Evolutionary conservation across 2,797 vertebrate species (phyloP).

Genomic region (Epinephelus malabaricus): DNA sequence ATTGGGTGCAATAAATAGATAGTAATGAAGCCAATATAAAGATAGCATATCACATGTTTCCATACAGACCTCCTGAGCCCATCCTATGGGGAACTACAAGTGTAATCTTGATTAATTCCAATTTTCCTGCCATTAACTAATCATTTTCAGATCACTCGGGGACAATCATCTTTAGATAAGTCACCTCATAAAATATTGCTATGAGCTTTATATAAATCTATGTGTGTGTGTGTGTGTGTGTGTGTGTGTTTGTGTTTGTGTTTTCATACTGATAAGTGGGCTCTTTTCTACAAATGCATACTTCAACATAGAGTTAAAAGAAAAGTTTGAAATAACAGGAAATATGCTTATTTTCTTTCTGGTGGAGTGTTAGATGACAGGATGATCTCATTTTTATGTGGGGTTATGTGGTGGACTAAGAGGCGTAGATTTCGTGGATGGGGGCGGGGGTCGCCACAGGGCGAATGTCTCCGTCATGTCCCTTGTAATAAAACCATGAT

Average conservation of each 20-base stretch:
- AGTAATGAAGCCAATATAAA: slow-evolving; percentile 63
- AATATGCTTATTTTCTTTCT: slow-evolving; percentile 7
- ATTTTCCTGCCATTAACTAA: slow-evolving; percentile 17
- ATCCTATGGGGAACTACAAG: slow-evolving; percentile 28
- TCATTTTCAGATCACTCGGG: slow-evolving; percentile 12
- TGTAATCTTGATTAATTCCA: slow-evolving; percentile 45
- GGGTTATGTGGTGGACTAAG: background rate
- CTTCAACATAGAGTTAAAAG: slow-evolving; percentile 2
- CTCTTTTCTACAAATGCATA: background rate
- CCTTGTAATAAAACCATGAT: too few species aligned
- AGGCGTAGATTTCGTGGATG: too few species aligned
- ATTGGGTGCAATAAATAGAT: slow-evolving; percentile 71
- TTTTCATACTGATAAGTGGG: background rate
- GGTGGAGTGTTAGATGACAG: background rate
- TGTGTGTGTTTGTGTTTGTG: background rate
- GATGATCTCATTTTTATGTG: background rate
- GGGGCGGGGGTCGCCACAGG: too few species aligned
- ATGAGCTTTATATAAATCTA: slow-evolving; percentile 15
- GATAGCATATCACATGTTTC: slow-evolving; percentile 54
- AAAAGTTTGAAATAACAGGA: slow-evolving; percentile 4
- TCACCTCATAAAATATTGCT: slow-evolving; percentile 4
- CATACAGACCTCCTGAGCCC: slow-evolving; percentile 29
- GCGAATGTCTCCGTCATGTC: too few species aligned
- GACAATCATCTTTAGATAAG: slow-evolving; percentile 27
- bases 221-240: slow-evolving; percentile 9